These are phyloP conservation scores for Hypsopygia costalis DNA, from an alignment of 2,888 invertebrate genomes.

Conservation along the genomic window DNA sequence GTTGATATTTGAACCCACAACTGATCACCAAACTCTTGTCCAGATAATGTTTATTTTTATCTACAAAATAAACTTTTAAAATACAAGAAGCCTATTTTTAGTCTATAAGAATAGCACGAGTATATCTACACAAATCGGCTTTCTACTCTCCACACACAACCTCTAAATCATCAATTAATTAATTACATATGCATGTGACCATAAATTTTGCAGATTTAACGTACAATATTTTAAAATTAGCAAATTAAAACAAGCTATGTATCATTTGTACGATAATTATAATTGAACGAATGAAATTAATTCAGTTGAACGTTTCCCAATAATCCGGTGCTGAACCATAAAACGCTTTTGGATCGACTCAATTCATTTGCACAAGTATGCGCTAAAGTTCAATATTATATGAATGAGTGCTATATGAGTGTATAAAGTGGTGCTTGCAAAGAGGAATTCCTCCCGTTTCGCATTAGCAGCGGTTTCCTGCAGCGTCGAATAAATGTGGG, in stretches of 20 bases:
- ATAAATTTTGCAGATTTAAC: too few species aligned
- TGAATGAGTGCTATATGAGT: constrained; percentile 36
- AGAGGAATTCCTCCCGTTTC: constrained; percentile 48
- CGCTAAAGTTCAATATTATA: constrained; percentile 48
- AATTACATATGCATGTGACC: too few species aligned
- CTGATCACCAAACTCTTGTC: too few species aligned
- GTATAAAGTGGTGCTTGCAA: constrained; percentile 33
- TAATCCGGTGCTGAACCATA: constrained; percentile 49
- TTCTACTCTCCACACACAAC: too few species aligned
- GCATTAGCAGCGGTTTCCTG: constrained; percentile 63
- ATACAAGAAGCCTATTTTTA: too few species aligned
- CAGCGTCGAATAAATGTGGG: constrained; percentile 67
- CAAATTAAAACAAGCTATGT: constrained; percentile 18
- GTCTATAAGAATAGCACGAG: too few species aligned
- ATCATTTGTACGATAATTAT: constrained; percentile 41
- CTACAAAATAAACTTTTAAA: too few species aligned
- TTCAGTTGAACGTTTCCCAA: constrained; percentile 39
- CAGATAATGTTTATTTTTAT: too few species aligned
- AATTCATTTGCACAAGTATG: constrained; percentile 50
- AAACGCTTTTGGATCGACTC: constrained; percentile 47
- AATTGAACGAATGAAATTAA: constrained; percentile 49
- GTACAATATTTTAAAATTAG: too few species aligned
- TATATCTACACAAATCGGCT: too few species aligned
- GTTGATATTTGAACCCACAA: too few species aligned
- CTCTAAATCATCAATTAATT: too few species aligned